Conservation (phyloP, 2,113 vertebrate genomes). For the Rhinolophus sinicus region DNA sequence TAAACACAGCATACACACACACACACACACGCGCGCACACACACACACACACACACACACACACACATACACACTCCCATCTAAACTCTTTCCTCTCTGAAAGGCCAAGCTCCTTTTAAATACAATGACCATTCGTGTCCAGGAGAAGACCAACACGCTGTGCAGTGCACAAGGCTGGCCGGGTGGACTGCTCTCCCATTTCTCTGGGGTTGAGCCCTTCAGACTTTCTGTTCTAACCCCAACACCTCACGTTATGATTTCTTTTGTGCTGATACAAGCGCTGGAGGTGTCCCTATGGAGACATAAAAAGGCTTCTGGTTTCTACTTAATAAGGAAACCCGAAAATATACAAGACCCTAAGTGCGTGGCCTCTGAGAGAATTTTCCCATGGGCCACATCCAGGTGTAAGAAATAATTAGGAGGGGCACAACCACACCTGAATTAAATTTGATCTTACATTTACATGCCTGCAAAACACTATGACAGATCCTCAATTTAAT, state of each 20-base stretch:
- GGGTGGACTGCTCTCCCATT: neutral
- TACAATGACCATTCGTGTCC: neutral
- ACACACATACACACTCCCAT: neutral
- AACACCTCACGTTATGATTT: constrained; percentile 71
- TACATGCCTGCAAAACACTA: neutral
- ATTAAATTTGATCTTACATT: constrained; percentile 55
- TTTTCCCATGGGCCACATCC: constrained; percentile 73
- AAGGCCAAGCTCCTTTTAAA: neutral
- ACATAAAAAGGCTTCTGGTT: constrained; percentile 79
- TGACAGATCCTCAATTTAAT: neutral
- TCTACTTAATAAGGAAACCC: constrained; percentile 80
- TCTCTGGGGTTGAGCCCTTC: neutral
- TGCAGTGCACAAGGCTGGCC: neutral
- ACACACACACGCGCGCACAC: neutral
- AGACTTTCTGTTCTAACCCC: constrained; percentile 63
- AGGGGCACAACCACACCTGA: constrained; percentile 40
- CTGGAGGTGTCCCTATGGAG: constrained; percentile 67
- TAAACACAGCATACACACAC: neutral
- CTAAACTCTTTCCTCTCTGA: neutral
- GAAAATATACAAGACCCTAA: constrained; percentile 79
- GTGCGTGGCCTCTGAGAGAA: constrained; percentile 71
- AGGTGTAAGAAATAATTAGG: constrained; percentile 79
- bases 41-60: no score
- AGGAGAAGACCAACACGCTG: neutral
- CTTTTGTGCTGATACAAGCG: constrained; percentile 71